Base-by-base conservation (phyloP, 2,888 invertebrate genomes). In the Drosophila quinaria region DNA sequence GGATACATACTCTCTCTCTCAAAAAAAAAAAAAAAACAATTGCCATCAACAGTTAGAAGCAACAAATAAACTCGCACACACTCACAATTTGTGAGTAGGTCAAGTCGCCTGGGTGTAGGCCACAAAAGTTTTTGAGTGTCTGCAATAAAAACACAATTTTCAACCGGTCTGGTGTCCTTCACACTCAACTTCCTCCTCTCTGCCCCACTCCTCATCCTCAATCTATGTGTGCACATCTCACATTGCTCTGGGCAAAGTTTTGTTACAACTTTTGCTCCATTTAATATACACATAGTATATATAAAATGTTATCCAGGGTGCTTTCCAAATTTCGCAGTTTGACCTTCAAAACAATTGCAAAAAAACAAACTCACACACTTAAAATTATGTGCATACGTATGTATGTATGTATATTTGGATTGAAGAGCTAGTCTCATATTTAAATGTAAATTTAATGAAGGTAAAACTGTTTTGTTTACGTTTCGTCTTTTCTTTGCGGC, bases 361-460 rank as follows among this genome's bases (percentile, higher is more conserved):
- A 60, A 83, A 64, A 60, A 62, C 31, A 47, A 49, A 56, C 13
- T 59, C 51, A 51, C 60, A 55, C 33, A 52, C 15, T 39, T 35
- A 46, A 11, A 6, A 39, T 17, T 39, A 67, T 19, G 50, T 17
- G 54, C 37, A 61, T 37, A 55, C 33, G 13, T 44, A 29, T 25
- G 25, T 25, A 25, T 15, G 15, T 19, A 6, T 29, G 10, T 8
- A 11, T 51, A 22, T 51, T 22, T 55, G 10, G 41, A 47, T 39
- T 39, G 19, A 41, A 46, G 44, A 63, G 69, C 35, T 39, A 33
- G 59, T 65, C 73, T 72, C 82, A 77, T 83, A 88, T 83, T 86
- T 83, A 88, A 80, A 80, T 71, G 81, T 75, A 79, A 78, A 80
- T 88, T 85, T 70, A 85, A 88, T 86, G 84, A 85, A 80, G 88